These are phyloP conservation scores for Tetramorium parvispinum DNA, from an alignment of 1,140 invertebrate species.

Conservation along the genomic window DNA sequence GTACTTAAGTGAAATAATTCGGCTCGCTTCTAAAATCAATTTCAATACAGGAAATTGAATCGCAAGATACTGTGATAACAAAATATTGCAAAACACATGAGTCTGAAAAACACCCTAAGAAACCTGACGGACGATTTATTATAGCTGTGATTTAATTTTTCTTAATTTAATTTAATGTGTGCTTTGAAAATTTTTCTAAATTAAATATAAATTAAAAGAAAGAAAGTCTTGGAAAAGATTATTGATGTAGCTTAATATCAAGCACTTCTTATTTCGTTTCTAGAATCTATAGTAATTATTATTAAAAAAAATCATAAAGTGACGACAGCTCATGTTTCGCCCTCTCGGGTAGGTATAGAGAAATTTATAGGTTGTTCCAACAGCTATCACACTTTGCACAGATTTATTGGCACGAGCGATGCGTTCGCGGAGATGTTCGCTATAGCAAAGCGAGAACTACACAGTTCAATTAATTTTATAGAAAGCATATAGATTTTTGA, in stretches of 20 bases:
- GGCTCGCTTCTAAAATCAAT: not conserved
- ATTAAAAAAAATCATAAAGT: not conserved
- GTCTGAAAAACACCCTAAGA: not conserved
- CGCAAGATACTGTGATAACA: too few relatives aligned
- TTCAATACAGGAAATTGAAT: not conserved
- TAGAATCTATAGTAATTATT: not conserved
- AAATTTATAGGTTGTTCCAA: constrained; percentile 72
- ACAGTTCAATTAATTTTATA: constrained; percentile 63
- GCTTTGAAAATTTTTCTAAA: not conserved
- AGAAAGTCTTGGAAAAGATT: not conserved
- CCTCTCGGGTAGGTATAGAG: constrained; percentile 57
- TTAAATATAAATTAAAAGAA: not conserved
- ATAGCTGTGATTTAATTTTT: not conserved
- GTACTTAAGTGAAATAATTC: constrained; percentile 45
- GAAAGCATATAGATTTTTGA: constrained; percentile 12
- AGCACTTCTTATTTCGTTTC: not conserved
- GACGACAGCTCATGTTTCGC: constrained; percentile 23
- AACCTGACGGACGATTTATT: not conserved
- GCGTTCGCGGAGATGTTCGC: constrained; percentile 62
- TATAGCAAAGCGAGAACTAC: constrained; percentile 48
- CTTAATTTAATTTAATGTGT: not conserved
- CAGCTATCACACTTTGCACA: constrained; percentile 66
- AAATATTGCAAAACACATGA: not conserved
- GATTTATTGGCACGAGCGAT: constrained; percentile 70
- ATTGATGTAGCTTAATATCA: too few relatives aligned